Base-by-base conservation (phyloP, 2,888 invertebrate genomes). In the Hypomecis punctinalis region DNA sequence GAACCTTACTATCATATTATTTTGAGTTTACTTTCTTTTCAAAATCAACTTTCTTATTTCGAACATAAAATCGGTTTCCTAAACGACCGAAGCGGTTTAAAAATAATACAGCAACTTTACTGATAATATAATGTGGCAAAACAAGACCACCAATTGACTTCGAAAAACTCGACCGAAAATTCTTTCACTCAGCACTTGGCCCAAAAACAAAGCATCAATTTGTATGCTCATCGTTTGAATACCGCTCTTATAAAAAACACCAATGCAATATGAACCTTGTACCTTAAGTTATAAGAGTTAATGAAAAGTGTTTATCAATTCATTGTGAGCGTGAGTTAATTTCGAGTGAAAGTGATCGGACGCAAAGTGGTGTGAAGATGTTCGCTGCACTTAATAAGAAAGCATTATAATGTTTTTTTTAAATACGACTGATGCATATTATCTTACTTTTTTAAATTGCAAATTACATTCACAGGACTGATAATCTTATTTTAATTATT, bases 281-380 rank as follows among this genome's bases (percentile, higher is more conserved):
- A 0, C 5, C 9, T 8, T 1, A 0, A n/a, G 36, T 6, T 6
- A 45, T 59, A 64, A 55, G 54, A 37, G 23, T n/a, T 45, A 59
- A 55, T 59, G 39, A 54, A 39, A 40, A 5, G 3, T 42, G 3
- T 11, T 54, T 2, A 36, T 43, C 11, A 53, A 42, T 54, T 42
- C 42, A 43, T n/a, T 42, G 8, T 43, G 53, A 8, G 43, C 63
- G 60, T 60, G 55, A 55, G 13, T 60, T 10, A 43, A 49, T 63
- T 64, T 64, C 42, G 46, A 64, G 64, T 56, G 64, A 64, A 64
- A 64, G 64, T 64, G 60, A 60, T 64, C 35, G 54, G 45, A 33
- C 45, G 37, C 11, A 35, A 57, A 49, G 1, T n/a, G 13, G 51
- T 40, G 40, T 58, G 49, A 59, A 58, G 47, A 54, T 42, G 45